Percentiles rank a stretch among this genome's conserved stretches.
These are phyloP conservation scores for Petrolisthes manimaculis DNA, from an alignment of 2,888 invertebrate genomes.

Conservation along the genomic window DNA sequence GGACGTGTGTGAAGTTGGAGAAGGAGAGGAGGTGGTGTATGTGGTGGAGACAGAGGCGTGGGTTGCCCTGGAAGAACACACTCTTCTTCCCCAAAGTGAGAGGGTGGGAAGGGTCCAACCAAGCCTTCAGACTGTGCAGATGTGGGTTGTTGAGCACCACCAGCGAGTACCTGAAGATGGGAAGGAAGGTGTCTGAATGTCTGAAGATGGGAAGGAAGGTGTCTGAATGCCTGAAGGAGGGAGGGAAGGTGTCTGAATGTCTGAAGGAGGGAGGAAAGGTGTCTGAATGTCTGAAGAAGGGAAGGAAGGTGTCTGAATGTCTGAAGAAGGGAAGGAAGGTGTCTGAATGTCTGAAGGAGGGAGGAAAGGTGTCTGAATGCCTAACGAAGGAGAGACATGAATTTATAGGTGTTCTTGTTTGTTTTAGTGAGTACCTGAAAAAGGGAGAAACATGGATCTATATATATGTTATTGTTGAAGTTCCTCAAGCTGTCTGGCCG, in stretches of 20 bases:
- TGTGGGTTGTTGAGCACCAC: constrained; percentile 46
- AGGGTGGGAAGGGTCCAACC: neutral
- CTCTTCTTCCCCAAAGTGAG: neutral
- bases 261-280: neutral
- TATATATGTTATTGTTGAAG: no score
- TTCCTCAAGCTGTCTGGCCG: no score
- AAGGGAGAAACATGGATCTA: no score
- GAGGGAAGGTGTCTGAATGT: neutral
- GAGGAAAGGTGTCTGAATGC: no score
- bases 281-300: no score
- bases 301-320: no score
- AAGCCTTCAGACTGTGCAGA: constrained; percentile 26
- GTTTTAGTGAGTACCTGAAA: no score
- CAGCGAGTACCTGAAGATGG: constrained; percentile 52
- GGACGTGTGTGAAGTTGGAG: neutral
- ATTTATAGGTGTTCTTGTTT: no score
- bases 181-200: neutral
- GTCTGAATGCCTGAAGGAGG: neutral
- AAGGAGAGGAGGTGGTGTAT: neutral
- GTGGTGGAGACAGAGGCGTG: constrained; percentile 40
- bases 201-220: neutral
- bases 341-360: no score
- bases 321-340: no score
- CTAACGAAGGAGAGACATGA: no score
- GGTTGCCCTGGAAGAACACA: constrained; percentile 40